A percentile compares a stretch with the other conserved stretches of the same genome.
phyloP scores from a whole-genome alignment of 2,797 vertebrate genomes.

The Sebastes nivosus region DNA sequence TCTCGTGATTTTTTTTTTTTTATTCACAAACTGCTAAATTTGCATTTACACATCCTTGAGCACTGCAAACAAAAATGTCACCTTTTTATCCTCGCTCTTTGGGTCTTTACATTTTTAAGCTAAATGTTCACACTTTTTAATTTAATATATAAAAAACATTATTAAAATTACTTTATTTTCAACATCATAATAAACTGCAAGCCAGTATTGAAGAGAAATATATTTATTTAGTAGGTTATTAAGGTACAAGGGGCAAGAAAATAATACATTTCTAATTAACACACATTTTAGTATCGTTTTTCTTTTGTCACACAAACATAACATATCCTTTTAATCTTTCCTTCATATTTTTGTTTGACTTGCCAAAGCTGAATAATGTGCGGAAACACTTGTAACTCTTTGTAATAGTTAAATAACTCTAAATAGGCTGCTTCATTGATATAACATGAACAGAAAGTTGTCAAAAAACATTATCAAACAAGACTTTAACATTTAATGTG shows the following conservation, averaged over 20 bases:
- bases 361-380: not conserved
- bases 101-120: not conserved
- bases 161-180: not conserved
- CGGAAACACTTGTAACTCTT: not conserved
- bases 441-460: not conserved
- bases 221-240: constrained; percentile 9
- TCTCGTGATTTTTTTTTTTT: too few relatives aligned
- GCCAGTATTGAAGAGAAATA: not conserved
- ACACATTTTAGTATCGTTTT: not conserved
- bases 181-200: not conserved
- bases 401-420: not conserved
- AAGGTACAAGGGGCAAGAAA: not conserved
- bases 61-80: not conserved
- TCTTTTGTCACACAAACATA: not conserved
- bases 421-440: not conserved
- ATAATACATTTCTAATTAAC: not conserved
- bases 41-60: not conserved
- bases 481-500: not conserved
- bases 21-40: not conserved
- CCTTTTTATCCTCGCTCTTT: not conserved
- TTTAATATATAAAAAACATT: not conserved
- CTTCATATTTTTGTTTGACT: not conserved
- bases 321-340: not conserved
- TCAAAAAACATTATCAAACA: not conserved
- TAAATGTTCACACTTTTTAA: not conserved